A percentile compares a stretch with the other conserved stretches of the same genome.
These are phyloP conservation scores for Syngnathus scovelli DNA, from an alignment of 2,113 vertebrate genomes.

Conservation along the genomic window DNA sequence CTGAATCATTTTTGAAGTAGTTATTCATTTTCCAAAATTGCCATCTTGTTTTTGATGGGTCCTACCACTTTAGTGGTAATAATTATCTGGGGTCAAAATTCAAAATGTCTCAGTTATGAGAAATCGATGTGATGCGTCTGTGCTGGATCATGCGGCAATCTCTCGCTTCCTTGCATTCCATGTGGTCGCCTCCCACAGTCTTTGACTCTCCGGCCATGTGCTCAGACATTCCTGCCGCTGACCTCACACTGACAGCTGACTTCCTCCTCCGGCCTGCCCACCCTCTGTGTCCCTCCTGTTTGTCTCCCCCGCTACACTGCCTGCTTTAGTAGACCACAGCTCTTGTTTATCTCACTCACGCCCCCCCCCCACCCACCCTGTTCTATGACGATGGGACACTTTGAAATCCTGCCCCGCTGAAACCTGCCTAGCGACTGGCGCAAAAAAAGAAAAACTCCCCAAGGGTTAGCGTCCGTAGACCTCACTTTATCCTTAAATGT, in stretches of 20 bases:
- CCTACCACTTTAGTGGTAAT: background rate
- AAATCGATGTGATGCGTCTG: constrained; percentile 1
- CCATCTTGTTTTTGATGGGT: too few species aligned
- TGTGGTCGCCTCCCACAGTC: constrained; percentile 17
- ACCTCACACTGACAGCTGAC: constrained; percentile 72
- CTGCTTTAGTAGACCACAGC: constrained; percentile 40
- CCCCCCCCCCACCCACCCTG: constrained; percentile 37
- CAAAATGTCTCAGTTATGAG: too few species aligned
- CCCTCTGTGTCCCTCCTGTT: constrained; percentile 60
- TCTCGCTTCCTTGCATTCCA: constrained; percentile 19
- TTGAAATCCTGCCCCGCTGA: constrained; percentile 49
- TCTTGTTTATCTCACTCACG: constrained; percentile 54
- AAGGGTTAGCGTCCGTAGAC: constrained; percentile 49
- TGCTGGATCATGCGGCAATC: constrained; percentile 16
- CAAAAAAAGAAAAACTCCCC: constrained; percentile 30
- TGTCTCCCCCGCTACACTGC: constrained; percentile 53
- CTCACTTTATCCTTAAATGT: constrained; percentile 35
- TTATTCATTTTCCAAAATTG: too few species aligned
- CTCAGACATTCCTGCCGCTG: constrained; percentile 61
- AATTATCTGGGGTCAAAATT: background rate
- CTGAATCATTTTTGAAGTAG: too few species aligned
- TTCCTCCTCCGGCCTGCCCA: constrained; percentile 69
- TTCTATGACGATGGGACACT: constrained; percentile 36
- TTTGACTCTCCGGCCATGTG: constrained; percentile 47
- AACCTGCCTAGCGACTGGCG: constrained; percentile 57